Evolutionary conservation across 2,797 vertebrate species (phyloP), one percentile per base, ranked within the genome.

Genomic region (Phrynocephalus forsythii): DNA sequence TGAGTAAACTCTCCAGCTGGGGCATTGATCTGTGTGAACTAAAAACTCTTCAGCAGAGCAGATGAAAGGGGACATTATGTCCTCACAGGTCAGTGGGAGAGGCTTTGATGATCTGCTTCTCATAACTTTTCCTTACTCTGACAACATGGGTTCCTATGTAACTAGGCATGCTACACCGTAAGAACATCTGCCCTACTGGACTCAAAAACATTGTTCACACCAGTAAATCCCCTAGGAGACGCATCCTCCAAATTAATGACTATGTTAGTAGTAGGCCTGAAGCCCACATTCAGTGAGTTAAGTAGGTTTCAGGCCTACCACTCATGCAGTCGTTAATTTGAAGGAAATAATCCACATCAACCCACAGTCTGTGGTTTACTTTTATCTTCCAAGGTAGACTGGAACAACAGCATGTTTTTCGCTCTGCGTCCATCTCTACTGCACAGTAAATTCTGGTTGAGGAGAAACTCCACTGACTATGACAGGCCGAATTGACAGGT

Each of bases 11-110:
- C n/a, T 11, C 3, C 76, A 63, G 66, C 92, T 90, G 90, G 38
- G 85, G 89, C 73, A 33, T n/a, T 92, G 86, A 86, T 88, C 77
- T 86, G 73, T 26, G 68, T 28, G 68, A 85, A 88, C 86, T 88
- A 48, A 89, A 66, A 93, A 76, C 73, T 88, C 85, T 94, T 91
- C 75, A 73, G 92, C 26, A 44, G 76, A 89, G 44, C 86, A 85
- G 86, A 86, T 88, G 90, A 94, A 92, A 90, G 85, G 86, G 13
- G 60, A 69, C 71, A 13, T 75, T 91, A 8, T 0, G 1, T 88
- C 87, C 92, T 87, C 79, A 72, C 38, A 90, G 89, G 84, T 86
- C 91, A 88, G 77, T 82, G 73, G 52, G 83, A 79, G 63, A 85
- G 10, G 72, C 78, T 88, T 81, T 75, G 28, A 85, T 69, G 60